Percentiles rank a stretch among this genome's conserved stretches.
Conservation (phyloP, 2,797 vertebrate genomes). For the Rhinogobio ventralis region DNA sequence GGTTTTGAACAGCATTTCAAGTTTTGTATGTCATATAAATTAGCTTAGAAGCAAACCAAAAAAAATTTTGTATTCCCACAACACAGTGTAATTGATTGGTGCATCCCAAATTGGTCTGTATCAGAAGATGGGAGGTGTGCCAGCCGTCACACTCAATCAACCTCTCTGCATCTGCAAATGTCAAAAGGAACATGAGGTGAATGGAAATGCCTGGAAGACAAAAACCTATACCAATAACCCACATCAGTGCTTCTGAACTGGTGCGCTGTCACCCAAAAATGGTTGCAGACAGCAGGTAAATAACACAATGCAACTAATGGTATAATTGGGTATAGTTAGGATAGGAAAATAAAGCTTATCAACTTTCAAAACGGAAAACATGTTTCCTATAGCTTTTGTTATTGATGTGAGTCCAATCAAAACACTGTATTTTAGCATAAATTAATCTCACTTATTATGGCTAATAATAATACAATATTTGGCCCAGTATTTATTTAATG, state of each 20-base stretch:
- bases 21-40: conserved; percentile 48
- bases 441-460: not conserved
- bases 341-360: not conserved
- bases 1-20: conserved; percentile 21
- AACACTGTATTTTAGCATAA: not conserved
- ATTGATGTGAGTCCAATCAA: not conserved
- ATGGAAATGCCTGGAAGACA: conserved; percentile 53
- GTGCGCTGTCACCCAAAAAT: not conserved
- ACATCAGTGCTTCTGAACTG: conserved; percentile 1
- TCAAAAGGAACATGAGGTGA: conserved; percentile 53
- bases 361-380: not conserved
- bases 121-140: conserved; percentile 52
- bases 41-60: conserved; percentile 52
- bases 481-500: not conserved
- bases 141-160: conserved; percentile 59
- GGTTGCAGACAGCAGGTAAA: not conserved
- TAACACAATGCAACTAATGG: not conserved
- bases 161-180: conserved; percentile 59
- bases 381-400: not conserved
- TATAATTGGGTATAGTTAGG: not conserved
- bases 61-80: conserved; percentile 51
- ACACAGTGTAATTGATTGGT: conserved; percentile 54
- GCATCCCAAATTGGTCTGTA: conserved; percentile 56
- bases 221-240: conserved; percentile 17
- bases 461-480: not conserved